Evolutionary conservation across 2,797 vertebrate genomes (phyloP).

Genomic region (Girardinus metallicus): DNA sequence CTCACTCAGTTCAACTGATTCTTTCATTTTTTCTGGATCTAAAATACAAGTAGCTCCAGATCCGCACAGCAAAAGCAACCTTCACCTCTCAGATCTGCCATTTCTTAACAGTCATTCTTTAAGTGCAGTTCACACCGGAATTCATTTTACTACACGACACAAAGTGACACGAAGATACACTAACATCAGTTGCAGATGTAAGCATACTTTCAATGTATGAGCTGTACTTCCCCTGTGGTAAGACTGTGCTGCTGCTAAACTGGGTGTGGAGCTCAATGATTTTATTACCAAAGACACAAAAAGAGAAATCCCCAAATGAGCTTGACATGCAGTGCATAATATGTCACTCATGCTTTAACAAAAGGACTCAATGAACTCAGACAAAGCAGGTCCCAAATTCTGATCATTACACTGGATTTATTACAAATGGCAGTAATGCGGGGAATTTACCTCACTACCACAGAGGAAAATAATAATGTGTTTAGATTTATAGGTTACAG

Average conservation of each 20-base stretch:
- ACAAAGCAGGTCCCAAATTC: slow-evolving; percentile 7
- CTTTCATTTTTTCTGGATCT: neutral
- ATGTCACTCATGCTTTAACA: slow-evolving; percentile 12
- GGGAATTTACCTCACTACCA: too few relatives aligned
- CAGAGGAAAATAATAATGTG: neutral
- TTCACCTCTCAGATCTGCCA: neutral
- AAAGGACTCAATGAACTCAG: slow-evolving; percentile 4
- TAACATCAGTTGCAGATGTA: slow-evolving; percentile 27
- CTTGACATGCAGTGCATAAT: slow-evolving; percentile 13
- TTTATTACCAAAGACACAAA: slow-evolving; percentile 60
- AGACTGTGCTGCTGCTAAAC: slow-evolving; percentile 51
- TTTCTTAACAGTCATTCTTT: slow-evolving; percentile 13
- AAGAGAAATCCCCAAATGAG: slow-evolving; percentile 40
- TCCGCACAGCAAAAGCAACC: slow-evolving; percentile 20
- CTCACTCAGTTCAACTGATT: neutral
- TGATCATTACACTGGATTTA: slow-evolving; percentile 28
- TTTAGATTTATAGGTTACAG: neutral
- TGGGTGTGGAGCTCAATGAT: slow-evolving; percentile 54
- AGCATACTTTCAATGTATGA: slow-evolving; percentile 54
- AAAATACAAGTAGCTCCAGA: slow-evolving; percentile 13
- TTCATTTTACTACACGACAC: slow-evolving; percentile 10
- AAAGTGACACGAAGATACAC: slow-evolving; percentile 33
- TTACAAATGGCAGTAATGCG: neutral
- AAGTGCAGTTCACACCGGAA: slow-evolving; percentile 11
- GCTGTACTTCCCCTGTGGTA: slow-evolving; percentile 71